Evolutionary conservation across 2,797 vertebrate genomes (phyloP).

Genomic region (Cyprinodon diabolis): DNA sequence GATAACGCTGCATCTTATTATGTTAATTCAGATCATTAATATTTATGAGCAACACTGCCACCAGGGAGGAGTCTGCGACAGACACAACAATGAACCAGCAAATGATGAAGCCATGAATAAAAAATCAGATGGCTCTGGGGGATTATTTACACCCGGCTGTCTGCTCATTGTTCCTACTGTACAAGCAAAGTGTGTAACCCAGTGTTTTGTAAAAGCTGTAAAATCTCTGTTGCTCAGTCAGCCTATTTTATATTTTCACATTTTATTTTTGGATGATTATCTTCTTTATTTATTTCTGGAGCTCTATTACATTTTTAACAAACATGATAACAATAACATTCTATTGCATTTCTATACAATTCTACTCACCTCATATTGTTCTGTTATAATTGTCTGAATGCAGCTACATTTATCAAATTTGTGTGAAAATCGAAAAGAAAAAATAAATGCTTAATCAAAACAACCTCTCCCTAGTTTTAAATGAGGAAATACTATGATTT

Average conservation of each 20-base stretch:
- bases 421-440: constrained; percentile 32
- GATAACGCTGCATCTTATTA: constrained; percentile 73
- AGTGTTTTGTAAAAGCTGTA: constrained; percentile 15
- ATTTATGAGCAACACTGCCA: constrained; percentile 68
- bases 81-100: constrained; percentile 79
- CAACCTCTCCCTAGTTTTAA: constrained; percentile 37
- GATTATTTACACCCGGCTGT: constrained; percentile 68
- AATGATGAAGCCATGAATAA: constrained; percentile 78
- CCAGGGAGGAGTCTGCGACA: constrained; percentile 75
- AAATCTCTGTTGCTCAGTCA: constrained; percentile 10
- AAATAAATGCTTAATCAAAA: constrained; percentile 36
- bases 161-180: constrained; percentile 53
- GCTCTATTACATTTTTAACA: neutral
- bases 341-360: neutral
- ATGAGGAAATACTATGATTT: constrained; percentile 26
- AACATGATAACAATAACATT: neutral
- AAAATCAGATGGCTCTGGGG: constrained; percentile 55
- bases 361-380: constrained; percentile 6
- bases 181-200: constrained; percentile 27
- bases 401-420: constrained; percentile 40
- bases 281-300: neutral
- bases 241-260: neutral
- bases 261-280: constrained; percentile 10
- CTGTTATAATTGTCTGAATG: constrained; percentile 11
- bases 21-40: constrained; percentile 66